These are phyloP conservation scores for Caenorhabditis japonica DNA, from an alignment of 2,888 invertebrate genomes.

Conservation along the genomic window DNA sequence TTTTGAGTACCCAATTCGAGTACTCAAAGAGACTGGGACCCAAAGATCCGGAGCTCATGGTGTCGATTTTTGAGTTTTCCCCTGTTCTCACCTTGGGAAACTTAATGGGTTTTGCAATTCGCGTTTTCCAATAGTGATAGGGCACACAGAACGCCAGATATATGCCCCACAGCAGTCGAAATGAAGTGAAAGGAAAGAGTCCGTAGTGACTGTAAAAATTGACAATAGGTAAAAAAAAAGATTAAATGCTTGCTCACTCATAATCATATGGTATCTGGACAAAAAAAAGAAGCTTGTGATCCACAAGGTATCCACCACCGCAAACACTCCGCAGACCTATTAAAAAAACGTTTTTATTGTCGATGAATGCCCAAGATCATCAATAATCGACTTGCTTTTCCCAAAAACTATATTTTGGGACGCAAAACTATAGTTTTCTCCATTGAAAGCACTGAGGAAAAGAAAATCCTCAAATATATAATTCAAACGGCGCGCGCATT, in stretches of 20 bases:
- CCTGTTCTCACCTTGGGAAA: conserved; percentile 11
- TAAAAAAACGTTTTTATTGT: neutral
- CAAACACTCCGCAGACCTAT: conserved; percentile 8
- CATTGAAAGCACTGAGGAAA: too few species aligned
- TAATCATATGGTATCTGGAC: conserved; percentile 25
- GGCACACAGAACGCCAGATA: conserved; percentile 22
- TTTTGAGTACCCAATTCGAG: too few species aligned
- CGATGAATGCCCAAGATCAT: neutral
- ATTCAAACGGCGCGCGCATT: too few species aligned
- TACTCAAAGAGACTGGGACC: too few species aligned
- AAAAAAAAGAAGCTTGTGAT: conserved; percentile 14
- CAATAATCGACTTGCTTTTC: too few species aligned
- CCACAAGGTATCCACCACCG: conserved; percentile 15
- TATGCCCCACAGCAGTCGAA: conserved; percentile 6
- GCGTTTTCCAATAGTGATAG: conserved; percentile 23
- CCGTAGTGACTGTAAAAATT: too few species aligned
- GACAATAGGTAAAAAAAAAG: too few species aligned
- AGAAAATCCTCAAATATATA: too few species aligned
- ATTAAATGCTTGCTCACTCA: conserved; percentile 1
- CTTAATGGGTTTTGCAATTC: conserved; percentile 5
- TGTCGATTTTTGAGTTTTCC: too few species aligned
- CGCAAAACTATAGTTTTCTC: too few species aligned
- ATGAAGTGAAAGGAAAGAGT: neutral
- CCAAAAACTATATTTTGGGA: too few species aligned
- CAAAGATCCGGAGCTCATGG: too few species aligned